Base-by-base conservation (phyloP, 2,888 invertebrate genomes). In the Caenorhabditis sulstoni region DNA sequence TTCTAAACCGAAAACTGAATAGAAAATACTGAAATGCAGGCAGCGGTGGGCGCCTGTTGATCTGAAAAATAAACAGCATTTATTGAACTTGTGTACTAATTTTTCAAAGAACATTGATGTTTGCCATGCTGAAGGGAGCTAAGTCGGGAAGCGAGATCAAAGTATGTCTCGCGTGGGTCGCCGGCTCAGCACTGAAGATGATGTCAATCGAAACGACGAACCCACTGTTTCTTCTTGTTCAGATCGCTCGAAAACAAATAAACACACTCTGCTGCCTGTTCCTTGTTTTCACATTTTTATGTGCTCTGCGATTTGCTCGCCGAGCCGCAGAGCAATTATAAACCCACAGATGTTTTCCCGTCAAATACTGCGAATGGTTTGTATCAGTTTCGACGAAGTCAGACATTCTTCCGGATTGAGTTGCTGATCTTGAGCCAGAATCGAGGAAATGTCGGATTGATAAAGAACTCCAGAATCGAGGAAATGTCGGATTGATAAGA, bases 41-140 rank as follows among this genome's bases (percentile, higher is more conserved):
- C 39, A 49, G 37, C 20, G 20, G n/a, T 1, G 37, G 39, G 50
- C 49, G n/a, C 12, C 18, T 23, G 35, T 37, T 55, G 52, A 64
- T 65, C 65, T 53, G 29, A 53, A 65, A 53, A 65, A 65, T 14
- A 65, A 65, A 53, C 65, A 39, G 37, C 50, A 65, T 65, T 65
- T 50, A 50, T 52, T 64, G 64, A 39, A 41, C 50, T 64, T 53
- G 53, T 64, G 50, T 50, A 52, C 50, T 12, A 44, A 53, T 53
- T 65, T 65, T 65, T 53, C 16, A 65, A 65, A 65, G 65, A 64
- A 65, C 65, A 65, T 52, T 1, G 61, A 12, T 64, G 23, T 64
- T 64, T 64, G 52, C 41, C 39, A 50, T 62, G 39, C 1, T 22
- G 12, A 14, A n/a, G 58, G 20, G 3, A 3, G 29, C 29, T 29